Conservation (phyloP, 2,797 vertebrate species). For the Euthynnus affinis region DNA sequence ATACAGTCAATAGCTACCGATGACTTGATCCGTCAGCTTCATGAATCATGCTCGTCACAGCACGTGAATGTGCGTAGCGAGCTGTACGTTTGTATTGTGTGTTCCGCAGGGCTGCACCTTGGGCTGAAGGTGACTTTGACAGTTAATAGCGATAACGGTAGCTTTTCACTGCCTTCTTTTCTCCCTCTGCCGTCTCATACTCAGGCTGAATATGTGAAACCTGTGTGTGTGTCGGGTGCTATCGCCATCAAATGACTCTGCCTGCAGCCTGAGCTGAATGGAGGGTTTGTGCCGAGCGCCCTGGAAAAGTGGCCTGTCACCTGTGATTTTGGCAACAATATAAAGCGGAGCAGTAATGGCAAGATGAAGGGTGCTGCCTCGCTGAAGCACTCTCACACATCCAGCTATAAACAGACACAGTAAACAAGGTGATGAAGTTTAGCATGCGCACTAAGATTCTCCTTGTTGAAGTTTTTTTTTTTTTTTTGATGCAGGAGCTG, state of each 20-base stretch:
- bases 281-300: slow-evolving; percentile 76
- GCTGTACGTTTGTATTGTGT: slow-evolving; percentile 1
- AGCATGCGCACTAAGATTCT: slow-evolving; percentile 67
- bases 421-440: slow-evolving; percentile 76
- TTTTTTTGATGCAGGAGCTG: slow-evolving; percentile 40
- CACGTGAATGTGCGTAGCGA: neutral
- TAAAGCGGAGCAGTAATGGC: slow-evolving; percentile 84
- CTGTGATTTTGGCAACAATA: slow-evolving; percentile 86
- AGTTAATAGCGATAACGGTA: slow-evolving; percentile 83
- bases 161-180: slow-evolving; percentile 73
- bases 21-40: slow-evolving; percentile 24
- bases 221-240: slow-evolving; percentile 83
- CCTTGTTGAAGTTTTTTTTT: slow-evolving; percentile 52
- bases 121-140: slow-evolving; percentile 90
- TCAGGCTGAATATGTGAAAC: slow-evolving; percentile 87
- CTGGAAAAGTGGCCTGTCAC: slow-evolving; percentile 90
- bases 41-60: neutral
- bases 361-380: slow-evolving; percentile 73
- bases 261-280: slow-evolving; percentile 70
- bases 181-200: slow-evolving; percentile 63
- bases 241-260: slow-evolving; percentile 88
- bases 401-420: slow-evolving; percentile 49
- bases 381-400: slow-evolving; percentile 45
- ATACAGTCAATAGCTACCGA: neutral
- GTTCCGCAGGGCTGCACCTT: slow-evolving; percentile 8